A percentile compares a stretch with the other conserved stretches of the same genome.
Evolutionary conservation across 2,888 invertebrate genomes (phyloP).

Genomic region (Cynaeus angustus): DNA sequence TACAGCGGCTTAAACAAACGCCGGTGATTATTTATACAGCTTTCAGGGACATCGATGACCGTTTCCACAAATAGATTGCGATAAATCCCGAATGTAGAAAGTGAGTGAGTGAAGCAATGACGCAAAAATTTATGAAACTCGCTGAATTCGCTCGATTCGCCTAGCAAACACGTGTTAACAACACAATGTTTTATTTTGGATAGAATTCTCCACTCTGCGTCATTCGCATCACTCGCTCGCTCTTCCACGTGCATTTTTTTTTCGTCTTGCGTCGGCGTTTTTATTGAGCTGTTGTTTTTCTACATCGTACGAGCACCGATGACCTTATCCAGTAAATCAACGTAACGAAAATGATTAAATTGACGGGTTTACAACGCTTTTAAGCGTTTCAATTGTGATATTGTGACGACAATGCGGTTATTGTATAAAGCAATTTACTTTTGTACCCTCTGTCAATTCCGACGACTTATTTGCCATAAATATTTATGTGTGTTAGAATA

Average conservation of each 20-base stretch:
- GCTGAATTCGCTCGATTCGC: no score
- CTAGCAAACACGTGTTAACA: no score
- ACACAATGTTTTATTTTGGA: no score
- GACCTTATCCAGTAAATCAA: slow-evolving; percentile 37
- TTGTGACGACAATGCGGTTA: slow-evolving; percentile 37
- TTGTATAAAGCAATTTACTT: slow-evolving; percentile 34
- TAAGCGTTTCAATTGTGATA: slow-evolving; percentile 34
- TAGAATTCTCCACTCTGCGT: no score
- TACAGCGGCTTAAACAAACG: slow-evolving; percentile 1
- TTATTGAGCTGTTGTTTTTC: slow-evolving; percentile 1
- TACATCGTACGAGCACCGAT: slow-evolving; percentile 3
- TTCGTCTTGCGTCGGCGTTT: not conserved
- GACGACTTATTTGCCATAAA: slow-evolving; percentile 30
- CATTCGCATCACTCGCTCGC: no score
- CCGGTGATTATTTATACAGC: slow-evolving; percentile 4
- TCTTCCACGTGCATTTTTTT: no score
- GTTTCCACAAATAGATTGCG: slow-evolving; percentile 7
- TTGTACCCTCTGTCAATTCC: slow-evolving; percentile 17
- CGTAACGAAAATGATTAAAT: slow-evolving; percentile 30
- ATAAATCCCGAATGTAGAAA: not conserved
- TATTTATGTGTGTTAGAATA: slow-evolving; percentile 6
- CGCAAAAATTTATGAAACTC: no score
- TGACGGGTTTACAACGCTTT: slow-evolving; percentile 26
- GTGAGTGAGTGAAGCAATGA: no score
- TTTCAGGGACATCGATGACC: slow-evolving; percentile 14